phyloP scores from a whole-genome alignment of 2,113 vertebrate species.

The Trogon surrucura region DNA sequence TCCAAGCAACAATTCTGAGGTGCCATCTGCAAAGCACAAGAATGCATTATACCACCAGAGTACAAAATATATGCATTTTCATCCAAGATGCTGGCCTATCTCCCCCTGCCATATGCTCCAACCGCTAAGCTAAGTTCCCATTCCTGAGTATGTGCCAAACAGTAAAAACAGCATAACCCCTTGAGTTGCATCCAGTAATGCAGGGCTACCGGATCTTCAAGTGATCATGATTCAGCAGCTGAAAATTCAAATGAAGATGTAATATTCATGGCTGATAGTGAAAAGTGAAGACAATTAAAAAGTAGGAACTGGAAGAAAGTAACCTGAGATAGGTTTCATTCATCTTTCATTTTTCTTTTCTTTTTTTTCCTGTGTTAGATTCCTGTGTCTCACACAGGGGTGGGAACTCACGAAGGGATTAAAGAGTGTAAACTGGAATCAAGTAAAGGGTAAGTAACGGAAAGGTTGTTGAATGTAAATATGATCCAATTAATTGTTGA shows the following conservation, averaged over 20 bases:
- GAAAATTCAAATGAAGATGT: constrained; percentile 34
- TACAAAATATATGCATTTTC: constrained; percentile 65
- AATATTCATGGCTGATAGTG: neutral
- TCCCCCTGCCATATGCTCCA: constrained; percentile 58
- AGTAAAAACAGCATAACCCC: constrained; percentile 34
- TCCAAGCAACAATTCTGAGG: constrained; percentile 33
- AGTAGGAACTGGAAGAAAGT: neutral
- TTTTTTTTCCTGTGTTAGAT: neutral
- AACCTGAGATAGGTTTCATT: neutral
- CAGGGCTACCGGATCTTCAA: constrained; percentile 8
- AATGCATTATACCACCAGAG: constrained; percentile 66
- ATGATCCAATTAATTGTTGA: neutral
- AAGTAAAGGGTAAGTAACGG: neutral
- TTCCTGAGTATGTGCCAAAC: constrained; percentile 59
- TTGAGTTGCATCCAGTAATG: constrained; percentile 26
- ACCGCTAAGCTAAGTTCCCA: constrained; percentile 59
- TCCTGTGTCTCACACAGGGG: neutral
- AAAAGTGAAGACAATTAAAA: constrained; percentile 17
- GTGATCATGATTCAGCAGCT: constrained; percentile 37
- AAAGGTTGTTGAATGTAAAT: neutral
- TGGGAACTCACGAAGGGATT: neutral
- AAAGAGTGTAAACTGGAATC: neutral
- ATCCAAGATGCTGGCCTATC: constrained; percentile 66
- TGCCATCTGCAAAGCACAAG: constrained; percentile 63
- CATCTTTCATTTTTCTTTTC: neutral